These are phyloP conservation scores for Dendrocincla fuliginosa DNA, from an alignment of 2,797 vertebrate genomes.

Conservation along the genomic window DNA sequence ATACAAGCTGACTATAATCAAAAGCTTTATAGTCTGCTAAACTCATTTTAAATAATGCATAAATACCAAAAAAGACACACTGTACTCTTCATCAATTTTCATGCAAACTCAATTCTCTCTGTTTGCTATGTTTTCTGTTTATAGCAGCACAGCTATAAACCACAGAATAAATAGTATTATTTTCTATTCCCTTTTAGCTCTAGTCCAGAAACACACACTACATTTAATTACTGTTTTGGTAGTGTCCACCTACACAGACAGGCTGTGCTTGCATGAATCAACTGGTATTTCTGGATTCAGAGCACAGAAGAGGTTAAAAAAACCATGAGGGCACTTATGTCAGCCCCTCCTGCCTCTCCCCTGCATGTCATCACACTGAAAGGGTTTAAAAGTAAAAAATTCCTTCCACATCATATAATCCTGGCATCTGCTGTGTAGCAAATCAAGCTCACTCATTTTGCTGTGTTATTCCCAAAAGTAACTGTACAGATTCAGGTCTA, in stretches of 20 bases:
- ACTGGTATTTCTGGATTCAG: neutral
- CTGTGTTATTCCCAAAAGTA: conserved; percentile 72
- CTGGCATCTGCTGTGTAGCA: conserved; percentile 66
- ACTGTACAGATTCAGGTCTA: conserved; percentile 34
- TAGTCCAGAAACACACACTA: neutral
- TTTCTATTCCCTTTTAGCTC: conserved; percentile 15
- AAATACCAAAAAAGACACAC: conserved; percentile 11
- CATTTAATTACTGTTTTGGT: conserved; percentile 30
- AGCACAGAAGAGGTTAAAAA: conserved; percentile 58
- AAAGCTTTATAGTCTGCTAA: conserved; percentile 39
- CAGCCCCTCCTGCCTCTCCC: conserved; percentile 30
- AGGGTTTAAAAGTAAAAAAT: conserved; percentile 69
- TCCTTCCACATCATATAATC: conserved; percentile 68
- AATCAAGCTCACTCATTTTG: conserved; percentile 61
- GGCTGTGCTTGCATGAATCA: neutral
- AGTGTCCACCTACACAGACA: neutral
- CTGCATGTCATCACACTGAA: conserved; percentile 53
- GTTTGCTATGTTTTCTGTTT: neutral
- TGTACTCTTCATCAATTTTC: conserved; percentile 21
- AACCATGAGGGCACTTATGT: neutral
- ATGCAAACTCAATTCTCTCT: neutral
- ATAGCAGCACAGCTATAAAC: neutral
- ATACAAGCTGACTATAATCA: conserved; percentile 14
- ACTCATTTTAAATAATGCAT: conserved; percentile 45
- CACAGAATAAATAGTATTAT: conserved; percentile 28